Conservation (phyloP, 2,888 invertebrate species). For the Pristionchus mayeri region DNA sequence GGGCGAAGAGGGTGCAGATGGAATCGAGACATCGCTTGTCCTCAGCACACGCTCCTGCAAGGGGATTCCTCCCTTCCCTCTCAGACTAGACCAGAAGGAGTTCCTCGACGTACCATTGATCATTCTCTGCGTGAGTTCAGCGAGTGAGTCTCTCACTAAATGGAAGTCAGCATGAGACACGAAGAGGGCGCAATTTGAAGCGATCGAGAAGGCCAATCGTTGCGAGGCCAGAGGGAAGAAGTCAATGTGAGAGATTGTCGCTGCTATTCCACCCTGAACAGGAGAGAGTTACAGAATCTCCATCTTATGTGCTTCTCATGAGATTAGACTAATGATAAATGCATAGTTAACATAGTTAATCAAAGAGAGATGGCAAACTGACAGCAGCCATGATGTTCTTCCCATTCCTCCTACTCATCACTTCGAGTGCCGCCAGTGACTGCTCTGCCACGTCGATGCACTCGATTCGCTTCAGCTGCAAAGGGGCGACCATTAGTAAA, state of each 20-base stretch:
- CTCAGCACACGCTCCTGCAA: slow-evolving; percentile 76
- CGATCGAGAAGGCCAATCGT: slow-evolving; percentile 93
- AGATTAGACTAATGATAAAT: too few species aligned
- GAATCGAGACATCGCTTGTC: slow-evolving; percentile 98
- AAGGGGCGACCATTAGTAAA: neutral
- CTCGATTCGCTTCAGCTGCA: slow-evolving; percentile 91
- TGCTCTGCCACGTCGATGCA: slow-evolving; percentile 99
- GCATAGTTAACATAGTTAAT: too few species aligned
- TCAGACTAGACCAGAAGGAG: too few species aligned
- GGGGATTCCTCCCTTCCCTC: neutral
- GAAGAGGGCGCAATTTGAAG: slow-evolving; percentile 90
- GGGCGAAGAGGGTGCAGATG: slow-evolving; percentile 94
- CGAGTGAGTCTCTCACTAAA: slow-evolving; percentile 63
- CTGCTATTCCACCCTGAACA: slow-evolving; percentile 90
- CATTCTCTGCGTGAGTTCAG: slow-evolving; percentile 69
- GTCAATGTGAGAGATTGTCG: slow-evolving; percentile 95
- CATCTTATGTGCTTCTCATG: too few species aligned
- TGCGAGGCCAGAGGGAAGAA: slow-evolving; percentile 99
- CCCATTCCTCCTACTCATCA: slow-evolving; percentile 94
- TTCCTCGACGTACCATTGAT: slow-evolving; percentile 52
- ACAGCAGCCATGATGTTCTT: slow-evolving; percentile 95
- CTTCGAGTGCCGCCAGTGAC: slow-evolving; percentile 95
- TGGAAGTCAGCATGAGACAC: slow-evolving; percentile 86
- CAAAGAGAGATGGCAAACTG: slow-evolving; percentile 75
- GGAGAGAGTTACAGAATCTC: neutral